A percentile compares a stretch with the other conserved stretches of the same genome.
phyloP scores from a whole-genome alignment of 2,797 vertebrate species.

The Falco berigora region DNA sequence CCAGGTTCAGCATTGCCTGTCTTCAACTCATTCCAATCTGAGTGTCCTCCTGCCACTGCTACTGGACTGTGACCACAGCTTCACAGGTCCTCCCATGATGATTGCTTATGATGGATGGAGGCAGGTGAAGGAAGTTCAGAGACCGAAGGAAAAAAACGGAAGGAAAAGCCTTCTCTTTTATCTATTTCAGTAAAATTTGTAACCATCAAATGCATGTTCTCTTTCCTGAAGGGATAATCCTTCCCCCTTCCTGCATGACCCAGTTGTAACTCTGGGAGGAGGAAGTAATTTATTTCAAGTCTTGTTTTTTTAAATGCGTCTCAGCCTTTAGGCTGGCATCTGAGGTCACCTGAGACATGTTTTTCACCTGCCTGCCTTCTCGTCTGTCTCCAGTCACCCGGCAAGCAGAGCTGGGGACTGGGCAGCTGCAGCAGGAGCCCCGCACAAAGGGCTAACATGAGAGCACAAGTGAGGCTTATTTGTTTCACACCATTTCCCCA shows the following conservation, averaged over 20 bases:
- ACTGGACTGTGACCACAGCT: neutral
- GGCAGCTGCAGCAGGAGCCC: neutral
- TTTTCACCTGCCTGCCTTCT: slow-evolving; percentile 65
- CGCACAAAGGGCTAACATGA: slow-evolving; percentile 26
- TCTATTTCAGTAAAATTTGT: slow-evolving; percentile 66
- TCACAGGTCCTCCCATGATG: neutral
- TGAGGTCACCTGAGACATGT: neutral
- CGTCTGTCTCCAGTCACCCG: neutral
- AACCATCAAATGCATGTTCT: slow-evolving; percentile 61
- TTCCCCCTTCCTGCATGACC: slow-evolving; percentile 57
- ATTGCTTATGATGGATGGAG: neutral
- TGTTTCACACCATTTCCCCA: slow-evolving; percentile 60
- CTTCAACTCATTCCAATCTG: neutral
- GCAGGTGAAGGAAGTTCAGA: slow-evolving; percentile 59
- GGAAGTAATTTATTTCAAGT: slow-evolving; percentile 67
- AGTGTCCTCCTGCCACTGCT: neutral
- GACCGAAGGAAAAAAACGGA: neutral
- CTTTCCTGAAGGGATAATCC: slow-evolving; percentile 70
- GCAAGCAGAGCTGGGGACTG: slow-evolving; percentile 23
- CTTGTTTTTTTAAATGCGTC: neutral
- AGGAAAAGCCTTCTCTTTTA: slow-evolving; percentile 54
- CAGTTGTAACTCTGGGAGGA: slow-evolving; percentile 52
- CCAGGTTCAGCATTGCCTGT: neutral
- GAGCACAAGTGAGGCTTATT: slow-evolving; percentile 35
- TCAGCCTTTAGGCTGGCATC: neutral